phyloP scores from a whole-genome alignment of 2,113 vertebrate species.

The Trichomycterus rosablanca region DNA sequence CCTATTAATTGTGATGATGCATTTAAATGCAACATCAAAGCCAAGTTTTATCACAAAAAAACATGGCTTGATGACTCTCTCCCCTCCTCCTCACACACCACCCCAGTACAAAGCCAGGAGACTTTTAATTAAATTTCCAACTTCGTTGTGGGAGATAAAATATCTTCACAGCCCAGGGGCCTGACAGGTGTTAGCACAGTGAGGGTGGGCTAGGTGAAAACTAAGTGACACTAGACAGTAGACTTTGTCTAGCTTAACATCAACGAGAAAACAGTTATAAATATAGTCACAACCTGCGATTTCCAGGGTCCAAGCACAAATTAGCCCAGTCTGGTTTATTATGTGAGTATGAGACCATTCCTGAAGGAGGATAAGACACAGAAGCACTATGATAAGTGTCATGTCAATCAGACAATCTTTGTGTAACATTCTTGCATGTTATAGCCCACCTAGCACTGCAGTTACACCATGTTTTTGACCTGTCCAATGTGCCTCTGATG shows the following conservation, averaged over 20 bases:
- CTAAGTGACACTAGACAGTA: constrained; percentile 54
- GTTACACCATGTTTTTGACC: too few relatives aligned
- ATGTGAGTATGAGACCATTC: too few relatives aligned
- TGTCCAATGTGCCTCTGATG: too few relatives aligned
- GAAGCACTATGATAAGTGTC: too few relatives aligned
- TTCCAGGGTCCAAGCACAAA: constrained; percentile 57
- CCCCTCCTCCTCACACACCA: neutral
- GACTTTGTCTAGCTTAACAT: constrained; percentile 59
- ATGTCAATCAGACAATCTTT: too few relatives aligned
- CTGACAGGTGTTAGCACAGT: constrained; percentile 47
- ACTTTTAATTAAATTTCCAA: constrained; percentile 61
- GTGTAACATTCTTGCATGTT: too few relatives aligned
- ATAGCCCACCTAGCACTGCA: too few relatives aligned
- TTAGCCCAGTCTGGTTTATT: too few relatives aligned
- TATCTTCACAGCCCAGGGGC: constrained; percentile 54
- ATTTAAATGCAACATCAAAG: constrained; percentile 21
- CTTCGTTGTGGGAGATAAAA: constrained; percentile 55
- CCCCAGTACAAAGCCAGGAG: constrained; percentile 37
- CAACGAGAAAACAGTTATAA: too few relatives aligned
- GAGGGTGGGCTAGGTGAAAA: constrained; percentile 41
- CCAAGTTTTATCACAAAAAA: constrained; percentile 16
- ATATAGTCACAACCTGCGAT: too few relatives aligned
- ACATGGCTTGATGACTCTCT: constrained; percentile 7
- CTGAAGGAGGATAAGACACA: too few relatives aligned
- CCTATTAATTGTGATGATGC: constrained; percentile 8